A percentile compares a stretch with the other conserved stretches of the same genome.
These are phyloP conservation scores for Neotoxoptera formosana DNA, from an alignment of 1,140 invertebrate species.

Conservation along the genomic window DNA sequence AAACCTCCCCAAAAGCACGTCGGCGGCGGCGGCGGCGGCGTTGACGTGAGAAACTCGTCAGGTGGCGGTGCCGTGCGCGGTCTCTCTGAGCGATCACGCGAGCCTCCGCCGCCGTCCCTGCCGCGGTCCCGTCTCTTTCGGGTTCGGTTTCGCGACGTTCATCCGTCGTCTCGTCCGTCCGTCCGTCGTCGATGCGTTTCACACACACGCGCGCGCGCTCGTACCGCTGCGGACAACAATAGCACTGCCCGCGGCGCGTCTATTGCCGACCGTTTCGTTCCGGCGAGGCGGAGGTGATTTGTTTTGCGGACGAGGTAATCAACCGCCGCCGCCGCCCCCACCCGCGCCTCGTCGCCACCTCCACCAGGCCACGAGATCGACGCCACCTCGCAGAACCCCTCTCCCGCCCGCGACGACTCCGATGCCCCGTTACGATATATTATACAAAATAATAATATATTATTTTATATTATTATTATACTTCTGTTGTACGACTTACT, in stretches of 20 bases:
- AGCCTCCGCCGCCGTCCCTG: background rate
- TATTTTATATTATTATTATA: background rate
- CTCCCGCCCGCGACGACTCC: too few species aligned
- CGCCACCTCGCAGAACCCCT: background rate
- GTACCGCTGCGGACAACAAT: background rate
- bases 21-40: background rate
- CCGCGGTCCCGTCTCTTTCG: background rate
- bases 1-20: background rate
- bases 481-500: background rate
- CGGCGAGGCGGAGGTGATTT: background rate
- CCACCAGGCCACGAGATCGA: background rate
- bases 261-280: slow-evolving; percentile 29
- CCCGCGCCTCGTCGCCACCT: background rate
- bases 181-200: background rate
- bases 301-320: slow-evolving; percentile 3
- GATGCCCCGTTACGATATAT: background rate
- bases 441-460: background rate
- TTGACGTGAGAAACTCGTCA: slow-evolving; percentile 52
- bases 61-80: slow-evolving; percentile 23
- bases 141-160: background rate
- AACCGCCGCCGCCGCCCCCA: background rate
- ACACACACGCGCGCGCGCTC: background rate
- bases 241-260: slow-evolving; percentile 31
- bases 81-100: background rate
- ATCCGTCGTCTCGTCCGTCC: background rate